Conservation (phyloP, 1,140 invertebrate genomes). For the Drosophila ananassae region DNA sequence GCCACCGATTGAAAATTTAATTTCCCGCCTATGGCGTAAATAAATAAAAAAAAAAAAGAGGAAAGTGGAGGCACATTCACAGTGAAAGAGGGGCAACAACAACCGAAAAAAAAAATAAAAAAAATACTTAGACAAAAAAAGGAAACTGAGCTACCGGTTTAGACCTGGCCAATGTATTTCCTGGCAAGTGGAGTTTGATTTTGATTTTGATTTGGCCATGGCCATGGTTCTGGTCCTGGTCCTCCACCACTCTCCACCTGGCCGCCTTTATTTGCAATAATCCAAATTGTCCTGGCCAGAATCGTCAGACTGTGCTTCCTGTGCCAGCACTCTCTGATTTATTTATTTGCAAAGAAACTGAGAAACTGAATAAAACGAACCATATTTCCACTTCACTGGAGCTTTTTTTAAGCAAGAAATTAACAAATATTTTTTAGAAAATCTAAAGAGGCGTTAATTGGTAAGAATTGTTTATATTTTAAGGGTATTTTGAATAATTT, state of each 20-base stretch:
- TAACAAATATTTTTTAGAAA: no score
- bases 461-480: no score
- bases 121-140: constrained; percentile 1
- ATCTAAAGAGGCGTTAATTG: no score
- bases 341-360: constrained; percentile 55
- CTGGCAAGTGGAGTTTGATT: constrained; percentile 61
- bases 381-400: constrained; percentile 46
- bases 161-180: constrained; percentile 67
- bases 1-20: constrained; percentile 78
- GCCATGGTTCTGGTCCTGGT: no score
- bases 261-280: constrained; percentile 65
- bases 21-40: constrained; percentile 69
- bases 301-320: constrained; percentile 70
- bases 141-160: constrained; percentile 24
- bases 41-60: constrained; percentile 14
- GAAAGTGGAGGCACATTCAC: neutral
- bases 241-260: neutral
- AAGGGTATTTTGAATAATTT: no score
- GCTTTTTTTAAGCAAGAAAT: neutral
- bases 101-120: neutral
- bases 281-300: constrained; percentile 62
- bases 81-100: neutral
- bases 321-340: constrained; percentile 58
- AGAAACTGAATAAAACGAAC: neutral
- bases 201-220: constrained; percentile 52